phyloP scores from a whole-genome alignment of 2,888 invertebrate genomes.

The Alviniconcha strummeri region DNA sequence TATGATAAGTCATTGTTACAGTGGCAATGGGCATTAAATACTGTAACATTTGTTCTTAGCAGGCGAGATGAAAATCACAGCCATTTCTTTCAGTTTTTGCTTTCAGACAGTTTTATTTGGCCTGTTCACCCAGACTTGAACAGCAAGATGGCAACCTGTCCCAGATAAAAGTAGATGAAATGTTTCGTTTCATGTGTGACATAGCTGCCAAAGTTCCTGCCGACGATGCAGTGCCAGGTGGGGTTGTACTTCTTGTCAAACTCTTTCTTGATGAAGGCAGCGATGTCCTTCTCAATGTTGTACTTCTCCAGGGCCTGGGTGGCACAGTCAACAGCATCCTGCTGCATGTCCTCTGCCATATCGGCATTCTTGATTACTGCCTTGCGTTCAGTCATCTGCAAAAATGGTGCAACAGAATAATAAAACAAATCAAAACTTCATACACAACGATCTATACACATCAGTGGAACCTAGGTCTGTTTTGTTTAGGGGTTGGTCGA shows the following conservation, averaged over 20 bases:
- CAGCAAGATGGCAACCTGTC: conserved; percentile 97
- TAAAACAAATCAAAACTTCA: neutral
- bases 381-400: conserved; percentile 77
- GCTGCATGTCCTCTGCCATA: conserved; percentile 99
- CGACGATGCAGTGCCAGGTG: conserved; percentile 99
- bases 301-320: conserved; percentile 98
- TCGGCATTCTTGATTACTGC: conserved; percentile 99
- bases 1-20: no score
- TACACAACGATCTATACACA: neutral
- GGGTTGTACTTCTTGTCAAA: conserved; percentile 99
- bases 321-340: conserved; percentile 99
- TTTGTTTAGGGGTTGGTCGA: neutral
- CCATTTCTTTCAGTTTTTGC: neutral
- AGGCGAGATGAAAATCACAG: neutral
- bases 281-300: conserved; percentile 99
- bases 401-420: neutral
- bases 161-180: conserved; percentile 99
- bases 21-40: no score
- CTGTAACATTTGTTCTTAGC: no score
- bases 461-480: neutral
- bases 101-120: neutral
- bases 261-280: conserved; percentile 99
- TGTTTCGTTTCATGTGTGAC: conserved; percentile 92
- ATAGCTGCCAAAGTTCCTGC: conserved; percentile 95
- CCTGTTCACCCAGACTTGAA: conserved; percentile 93